phyloP scores from a whole-genome alignment of 2,113 vertebrate species.

The Hystrix cristata region DNA sequence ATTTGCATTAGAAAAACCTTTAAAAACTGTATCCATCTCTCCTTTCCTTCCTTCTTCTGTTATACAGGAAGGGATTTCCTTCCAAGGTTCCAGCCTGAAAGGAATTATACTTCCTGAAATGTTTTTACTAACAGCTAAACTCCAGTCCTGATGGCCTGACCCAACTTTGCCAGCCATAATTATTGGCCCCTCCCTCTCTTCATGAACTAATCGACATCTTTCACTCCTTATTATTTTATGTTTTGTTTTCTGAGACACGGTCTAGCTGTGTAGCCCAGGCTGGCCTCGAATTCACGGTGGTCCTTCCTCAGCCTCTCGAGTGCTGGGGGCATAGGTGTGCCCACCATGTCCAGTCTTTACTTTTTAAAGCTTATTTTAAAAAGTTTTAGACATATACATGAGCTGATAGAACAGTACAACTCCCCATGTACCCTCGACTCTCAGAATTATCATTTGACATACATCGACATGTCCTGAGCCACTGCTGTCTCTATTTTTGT shows the following conservation, averaged over 20 bases:
- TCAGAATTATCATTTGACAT: background rate
- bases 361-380: background rate
- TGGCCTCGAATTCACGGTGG: background rate
- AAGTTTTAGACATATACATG: background rate
- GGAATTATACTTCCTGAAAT: background rate
- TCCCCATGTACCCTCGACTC: no score
- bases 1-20: background rate
- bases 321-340: background rate
- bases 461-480: background rate
- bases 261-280: background rate
- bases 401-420: background rate
- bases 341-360: background rate
- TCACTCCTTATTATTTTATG: background rate
- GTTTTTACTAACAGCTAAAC: background rate
- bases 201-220: background rate
- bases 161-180: background rate
- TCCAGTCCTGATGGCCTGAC: no score
- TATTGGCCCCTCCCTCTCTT: background rate
- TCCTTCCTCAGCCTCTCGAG: background rate
- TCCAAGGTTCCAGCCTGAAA: conserved; percentile 91
- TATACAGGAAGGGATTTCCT: conserved; percentile 88
- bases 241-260: background rate
- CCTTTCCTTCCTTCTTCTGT: conserved; percentile 53
- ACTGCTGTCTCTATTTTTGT: background rate
- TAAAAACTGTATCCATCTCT: conserved; percentile 84